phyloP scores from a whole-genome alignment of 2,797 vertebrate species.

The Scomberomorus guttatus region DNA sequence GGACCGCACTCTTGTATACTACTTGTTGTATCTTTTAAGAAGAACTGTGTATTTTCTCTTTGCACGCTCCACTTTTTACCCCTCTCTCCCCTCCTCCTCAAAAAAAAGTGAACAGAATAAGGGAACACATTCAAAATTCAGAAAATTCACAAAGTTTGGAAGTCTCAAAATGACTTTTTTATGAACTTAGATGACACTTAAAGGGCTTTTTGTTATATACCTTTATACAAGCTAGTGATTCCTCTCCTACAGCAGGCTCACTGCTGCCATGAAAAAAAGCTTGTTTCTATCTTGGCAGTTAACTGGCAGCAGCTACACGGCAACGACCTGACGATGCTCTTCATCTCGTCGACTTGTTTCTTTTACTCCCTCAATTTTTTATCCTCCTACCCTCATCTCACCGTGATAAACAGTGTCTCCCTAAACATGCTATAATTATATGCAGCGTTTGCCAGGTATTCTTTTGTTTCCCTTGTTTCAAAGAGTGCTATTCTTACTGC shows the following conservation, averaged over 20 bases:
- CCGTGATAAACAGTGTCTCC: slow-evolving; percentile 66
- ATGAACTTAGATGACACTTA: slow-evolving; percentile 64
- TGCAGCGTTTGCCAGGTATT: slow-evolving; percentile 56
- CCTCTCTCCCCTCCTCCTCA: not conserved
- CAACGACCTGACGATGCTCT: slow-evolving; percentile 62
- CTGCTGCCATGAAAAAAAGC: slow-evolving; percentile 71
- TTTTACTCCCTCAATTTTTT: slow-evolving; percentile 54
- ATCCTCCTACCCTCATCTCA: slow-evolving; percentile 50
- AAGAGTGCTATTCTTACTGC: slow-evolving; percentile 55
- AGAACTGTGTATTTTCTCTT: slow-evolving; percentile 31
- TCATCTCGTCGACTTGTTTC: slow-evolving; percentile 52
- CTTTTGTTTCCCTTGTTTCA: slow-evolving; percentile 49
- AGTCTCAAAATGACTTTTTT: slow-evolving; percentile 54
- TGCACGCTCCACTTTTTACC: not conserved
- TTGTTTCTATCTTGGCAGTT: slow-evolving; percentile 63
- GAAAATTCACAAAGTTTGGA: slow-evolving; percentile 58
- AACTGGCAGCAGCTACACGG: slow-evolving; percentile 65
- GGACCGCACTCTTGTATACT: not conserved
- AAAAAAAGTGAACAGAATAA: not conserved
- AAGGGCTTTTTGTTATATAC: slow-evolving; percentile 45
- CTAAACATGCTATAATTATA: slow-evolving; percentile 73
- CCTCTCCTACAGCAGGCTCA: slow-evolving; percentile 51
- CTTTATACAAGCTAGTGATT: slow-evolving; percentile 50
- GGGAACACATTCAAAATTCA: slow-evolving; percentile 28
- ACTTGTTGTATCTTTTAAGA: slow-evolving; percentile 27